A percentile compares a stretch with the other conserved stretches of the same genome.
Evolutionary conservation across 2,797 vertebrate species (phyloP).

Genomic region (Schizopygopsis malacanthus): DNA sequence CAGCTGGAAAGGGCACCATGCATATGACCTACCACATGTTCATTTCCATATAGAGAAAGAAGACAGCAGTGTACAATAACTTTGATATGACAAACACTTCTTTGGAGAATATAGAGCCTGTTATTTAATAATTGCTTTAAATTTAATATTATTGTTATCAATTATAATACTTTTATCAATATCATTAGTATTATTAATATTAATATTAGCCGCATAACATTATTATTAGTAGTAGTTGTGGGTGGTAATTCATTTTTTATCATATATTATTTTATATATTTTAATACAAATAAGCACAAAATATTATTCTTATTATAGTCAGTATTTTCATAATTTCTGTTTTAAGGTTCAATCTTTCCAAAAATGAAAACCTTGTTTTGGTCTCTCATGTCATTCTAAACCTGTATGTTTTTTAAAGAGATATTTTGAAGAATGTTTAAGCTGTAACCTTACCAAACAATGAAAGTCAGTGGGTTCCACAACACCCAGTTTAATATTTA

Average conservation of each 20-base stretch:
- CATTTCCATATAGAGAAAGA: constrained; percentile 54
- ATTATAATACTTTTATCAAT: background rate
- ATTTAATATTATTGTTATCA: background rate
- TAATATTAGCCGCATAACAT: background rate
- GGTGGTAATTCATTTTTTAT: background rate
- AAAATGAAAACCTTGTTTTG: background rate
- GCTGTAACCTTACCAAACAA: background rate
- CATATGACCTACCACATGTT: constrained; percentile 63
- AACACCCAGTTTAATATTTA: background rate
- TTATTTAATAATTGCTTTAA: background rate
- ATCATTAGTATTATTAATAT: background rate
- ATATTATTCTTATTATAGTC: too few species aligned
- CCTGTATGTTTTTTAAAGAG: background rate
- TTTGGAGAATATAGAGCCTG: constrained; percentile 4
- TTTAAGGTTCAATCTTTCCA: background rate
- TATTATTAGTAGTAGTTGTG: background rate
- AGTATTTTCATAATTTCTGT: too few species aligned
- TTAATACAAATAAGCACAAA: too few species aligned
- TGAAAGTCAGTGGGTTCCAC: background rate
- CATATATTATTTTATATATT: background rate
- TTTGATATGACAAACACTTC: constrained; percentile 40
- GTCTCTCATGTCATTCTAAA: background rate
- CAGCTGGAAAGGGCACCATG: constrained; percentile 64
- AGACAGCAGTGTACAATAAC: constrained; percentile 35
- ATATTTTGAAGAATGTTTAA: background rate